These are phyloP conservation scores for Phylloscopus whistleri DNA, from an alignment of 2,113 vertebrate genomes.

Conservation along the genomic window DNA sequence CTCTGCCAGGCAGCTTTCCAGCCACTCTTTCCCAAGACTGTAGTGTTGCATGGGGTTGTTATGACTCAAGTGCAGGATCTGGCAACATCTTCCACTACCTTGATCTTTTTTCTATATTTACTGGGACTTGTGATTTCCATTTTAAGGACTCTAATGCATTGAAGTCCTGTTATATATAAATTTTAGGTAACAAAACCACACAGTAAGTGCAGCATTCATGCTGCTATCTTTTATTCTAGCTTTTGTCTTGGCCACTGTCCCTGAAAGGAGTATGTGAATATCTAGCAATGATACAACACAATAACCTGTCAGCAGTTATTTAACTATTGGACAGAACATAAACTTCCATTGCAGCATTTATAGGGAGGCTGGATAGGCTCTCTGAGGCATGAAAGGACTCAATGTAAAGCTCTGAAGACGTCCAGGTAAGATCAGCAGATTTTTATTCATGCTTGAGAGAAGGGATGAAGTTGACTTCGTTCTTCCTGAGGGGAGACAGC, in stretches of 20 bases:
- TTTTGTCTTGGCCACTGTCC: not conserved
- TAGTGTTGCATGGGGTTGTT: not conserved
- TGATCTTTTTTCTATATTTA: not conserved
- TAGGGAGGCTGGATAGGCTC: not conserved
- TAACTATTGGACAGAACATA: slow-evolving; percentile 5
- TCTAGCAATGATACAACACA: not conserved
- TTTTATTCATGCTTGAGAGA: slow-evolving; percentile 1
- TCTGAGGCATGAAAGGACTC: slow-evolving; percentile 1
- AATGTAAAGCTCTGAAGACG: not conserved
- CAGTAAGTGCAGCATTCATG: not conserved
- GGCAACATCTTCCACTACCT: not conserved
- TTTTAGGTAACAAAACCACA: not conserved
- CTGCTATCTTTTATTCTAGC: not conserved
- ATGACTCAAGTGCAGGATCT: not conserved
- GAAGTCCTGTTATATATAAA: not conserved
- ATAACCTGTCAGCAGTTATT: slow-evolving; percentile 5
- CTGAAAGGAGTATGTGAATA: not conserved
- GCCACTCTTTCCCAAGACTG: not conserved
- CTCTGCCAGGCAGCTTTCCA: not conserved
- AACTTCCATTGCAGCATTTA: not conserved
- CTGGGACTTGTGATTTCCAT: not conserved
- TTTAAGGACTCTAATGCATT: not conserved
- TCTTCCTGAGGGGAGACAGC: not conserved
- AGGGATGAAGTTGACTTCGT: not conserved
- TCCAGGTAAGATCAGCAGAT: not conserved